phyloP scores from a whole-genome alignment of 1,140 invertebrate genomes.

The Streblospio benedicti region DNA sequence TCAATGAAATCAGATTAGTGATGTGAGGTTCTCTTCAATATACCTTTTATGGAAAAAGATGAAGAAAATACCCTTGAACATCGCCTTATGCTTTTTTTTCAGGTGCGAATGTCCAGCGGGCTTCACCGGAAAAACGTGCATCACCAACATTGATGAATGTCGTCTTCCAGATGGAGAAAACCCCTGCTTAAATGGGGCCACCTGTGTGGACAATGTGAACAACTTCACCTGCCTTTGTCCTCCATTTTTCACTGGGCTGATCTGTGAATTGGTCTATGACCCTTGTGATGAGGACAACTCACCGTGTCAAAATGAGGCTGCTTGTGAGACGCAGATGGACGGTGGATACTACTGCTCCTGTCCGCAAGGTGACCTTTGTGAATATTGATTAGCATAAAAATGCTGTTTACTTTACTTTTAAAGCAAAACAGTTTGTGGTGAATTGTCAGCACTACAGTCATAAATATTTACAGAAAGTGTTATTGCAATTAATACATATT shows the following conservation, averaged over 20 bases:
- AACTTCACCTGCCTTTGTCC: conserved; percentile 7
- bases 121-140: conserved; percentile 78
- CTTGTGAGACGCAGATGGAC: conserved; percentile 54
- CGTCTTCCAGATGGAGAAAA: not conserved
- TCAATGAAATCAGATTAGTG: too few species aligned
- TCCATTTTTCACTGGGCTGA: conserved; percentile 13
- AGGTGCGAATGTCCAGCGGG: conserved; percentile 12
- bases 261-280: conserved; percentile 18
- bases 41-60: too few species aligned
- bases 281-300: conserved; percentile 45
- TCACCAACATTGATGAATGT: conserved; percentile 11
- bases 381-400: too few species aligned
- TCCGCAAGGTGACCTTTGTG: conserved; percentile 49
- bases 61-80: too few species aligned
- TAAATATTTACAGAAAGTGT: too few species aligned
- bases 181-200: conserved; percentile 10
- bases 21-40: too few species aligned
- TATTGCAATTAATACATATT: too few species aligned
- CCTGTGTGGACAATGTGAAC: conserved; percentile 7
- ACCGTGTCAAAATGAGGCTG: conserved; percentile 64
- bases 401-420: too few species aligned
- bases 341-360: conserved; percentile 31
- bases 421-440: too few species aligned
- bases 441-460: too few species aligned
- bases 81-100: conserved; percentile 14